These are phyloP conservation scores for Percina caprodes DNA, from an alignment of 2,113 vertebrate species.

Conservation along the genomic window DNA sequence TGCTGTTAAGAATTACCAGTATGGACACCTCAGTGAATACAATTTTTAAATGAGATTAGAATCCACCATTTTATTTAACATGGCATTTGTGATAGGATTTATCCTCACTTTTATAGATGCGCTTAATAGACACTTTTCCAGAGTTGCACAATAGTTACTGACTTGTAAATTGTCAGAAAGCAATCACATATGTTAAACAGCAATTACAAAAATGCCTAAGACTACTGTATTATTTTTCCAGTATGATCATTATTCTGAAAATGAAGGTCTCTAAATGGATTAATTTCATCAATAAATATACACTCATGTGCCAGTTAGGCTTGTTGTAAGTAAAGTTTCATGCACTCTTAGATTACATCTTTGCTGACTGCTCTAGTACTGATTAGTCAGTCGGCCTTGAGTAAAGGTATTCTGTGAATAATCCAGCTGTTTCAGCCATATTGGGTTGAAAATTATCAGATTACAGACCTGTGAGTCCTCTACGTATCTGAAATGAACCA, in stretches of 20 bases:
- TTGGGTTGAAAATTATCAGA: neutral
- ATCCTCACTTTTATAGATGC: constrained; percentile 1
- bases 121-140: neutral
- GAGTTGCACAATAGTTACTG: neutral
- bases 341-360: neutral
- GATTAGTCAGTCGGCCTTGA: neutral
- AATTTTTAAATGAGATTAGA: neutral
- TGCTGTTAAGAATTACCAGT: neutral
- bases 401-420: constrained; percentile 13
- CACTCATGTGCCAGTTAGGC: neutral
- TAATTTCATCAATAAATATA: neutral
- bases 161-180: neutral
- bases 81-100: neutral
- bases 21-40: neutral
- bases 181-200: neutral
- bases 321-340: neutral
- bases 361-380: neutral
- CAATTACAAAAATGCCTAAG: neutral
- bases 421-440: constrained; percentile 9
- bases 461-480: neutral
- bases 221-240: neutral
- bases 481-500: constrained; percentile 1
- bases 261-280: neutral
- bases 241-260: neutral
- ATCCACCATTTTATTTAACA: neutral